Percentiles rank a stretch among this genome's conserved stretches.
Evolutionary conservation across 2,113 vertebrate genomes (phyloP).

Genomic region (Rhinogobius similis): DNA sequence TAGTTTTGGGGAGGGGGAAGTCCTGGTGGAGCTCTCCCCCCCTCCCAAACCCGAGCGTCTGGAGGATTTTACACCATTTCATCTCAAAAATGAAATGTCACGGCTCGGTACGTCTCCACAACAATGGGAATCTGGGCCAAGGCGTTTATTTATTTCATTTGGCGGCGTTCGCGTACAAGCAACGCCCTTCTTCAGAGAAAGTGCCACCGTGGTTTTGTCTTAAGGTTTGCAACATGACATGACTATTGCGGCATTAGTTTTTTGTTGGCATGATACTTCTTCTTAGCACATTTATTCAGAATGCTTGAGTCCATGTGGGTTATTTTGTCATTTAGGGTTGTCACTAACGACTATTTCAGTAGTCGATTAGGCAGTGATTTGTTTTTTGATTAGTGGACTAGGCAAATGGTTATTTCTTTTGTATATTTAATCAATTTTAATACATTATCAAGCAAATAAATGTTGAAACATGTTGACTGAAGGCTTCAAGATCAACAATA

Average conservation of each 20-base stretch:
- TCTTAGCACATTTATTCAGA: too few relatives aligned
- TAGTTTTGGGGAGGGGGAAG: constrained; percentile 15
- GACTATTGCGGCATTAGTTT: too few relatives aligned
- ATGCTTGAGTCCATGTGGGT: too few relatives aligned
- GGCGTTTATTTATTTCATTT: constrained; percentile 70
- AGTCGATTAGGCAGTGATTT: too few relatives aligned
- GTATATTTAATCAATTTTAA: too few relatives aligned
- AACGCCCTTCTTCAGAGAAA: constrained; percentile 48
- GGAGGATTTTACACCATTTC: constrained; percentile 77
- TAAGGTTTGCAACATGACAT: background rate
- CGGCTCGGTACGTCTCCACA: constrained; percentile 67
- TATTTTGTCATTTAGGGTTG: too few relatives aligned
- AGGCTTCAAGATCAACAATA: too few relatives aligned
- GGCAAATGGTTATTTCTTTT: too few relatives aligned
- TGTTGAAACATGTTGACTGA: too few relatives aligned
- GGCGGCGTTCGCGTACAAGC: constrained; percentile 42
- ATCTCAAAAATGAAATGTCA: constrained; percentile 76
- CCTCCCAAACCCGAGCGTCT: constrained; percentile 60
- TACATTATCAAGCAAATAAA: too few relatives aligned
- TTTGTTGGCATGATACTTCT: background rate
- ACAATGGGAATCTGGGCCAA: constrained; percentile 75
- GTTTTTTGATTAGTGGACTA: too few relatives aligned
- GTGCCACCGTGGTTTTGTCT: constrained; percentile 58
- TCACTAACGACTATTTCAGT: too few relatives aligned
- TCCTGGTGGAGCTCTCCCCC: constrained; percentile 57